These are phyloP conservation scores for Danio tinwini DNA, from an alignment of 2,797 vertebrate genomes.

Conservation along the genomic window DNA sequence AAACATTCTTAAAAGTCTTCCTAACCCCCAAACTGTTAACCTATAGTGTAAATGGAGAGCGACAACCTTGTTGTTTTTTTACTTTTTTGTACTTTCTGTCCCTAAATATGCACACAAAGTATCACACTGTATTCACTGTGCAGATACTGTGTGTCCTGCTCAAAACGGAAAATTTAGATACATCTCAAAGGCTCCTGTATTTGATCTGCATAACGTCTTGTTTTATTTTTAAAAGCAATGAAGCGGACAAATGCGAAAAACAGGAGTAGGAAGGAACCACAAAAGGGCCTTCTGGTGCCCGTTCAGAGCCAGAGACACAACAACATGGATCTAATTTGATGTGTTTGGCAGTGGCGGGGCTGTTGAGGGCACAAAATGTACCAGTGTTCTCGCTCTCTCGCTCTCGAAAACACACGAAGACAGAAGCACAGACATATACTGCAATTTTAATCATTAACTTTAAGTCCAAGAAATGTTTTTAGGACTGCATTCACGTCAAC, in stretches of 20 bases:
- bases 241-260: not conserved
- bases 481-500: not conserved
- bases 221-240: slow-evolving; percentile 36
- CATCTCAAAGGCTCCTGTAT: slow-evolving; percentile 4
- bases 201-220: slow-evolving; percentile 7
- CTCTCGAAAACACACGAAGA: slow-evolving; percentile 33
- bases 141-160: not conserved
- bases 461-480: slow-evolving; percentile 14
- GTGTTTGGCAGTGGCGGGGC: slow-evolving; percentile 35
- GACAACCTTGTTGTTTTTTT: not conserved
- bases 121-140: not conserved
- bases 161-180: not conserved
- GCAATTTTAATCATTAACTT: slow-evolving; percentile 30
- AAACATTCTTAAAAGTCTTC: no score
- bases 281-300: slow-evolving; percentile 33
- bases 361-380: slow-evolving; percentile 32
- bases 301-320: slow-evolving; percentile 25
- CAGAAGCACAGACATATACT: not conserved
- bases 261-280: slow-evolving; percentile 10
- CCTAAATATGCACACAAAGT: not conserved
- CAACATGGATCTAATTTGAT: slow-evolving; percentile 34
- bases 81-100: not conserved
- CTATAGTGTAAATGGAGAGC: no score
- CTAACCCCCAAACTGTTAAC: no score
- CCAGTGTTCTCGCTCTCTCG: slow-evolving; percentile 12